Base-by-base conservation (phyloP, 1,140 invertebrate species). In the Atopsyche davidsoni region DNA sequence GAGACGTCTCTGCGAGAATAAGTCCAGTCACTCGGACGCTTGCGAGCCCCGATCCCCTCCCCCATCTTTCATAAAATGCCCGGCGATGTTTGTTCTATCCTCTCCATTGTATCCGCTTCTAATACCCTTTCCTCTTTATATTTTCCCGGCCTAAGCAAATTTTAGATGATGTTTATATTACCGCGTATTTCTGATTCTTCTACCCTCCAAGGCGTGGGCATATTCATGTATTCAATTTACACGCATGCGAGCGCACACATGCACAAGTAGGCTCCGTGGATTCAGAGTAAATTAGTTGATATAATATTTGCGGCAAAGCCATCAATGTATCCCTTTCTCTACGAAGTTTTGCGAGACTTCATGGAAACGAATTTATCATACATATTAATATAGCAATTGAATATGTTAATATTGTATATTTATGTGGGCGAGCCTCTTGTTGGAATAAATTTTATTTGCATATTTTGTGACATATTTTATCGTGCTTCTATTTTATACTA, bases 61-160 rank as follows among this genome's bases (percentile, higher is more conserved):
- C 49, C 54, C 54, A 57, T 57, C 54, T 57, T 57, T 57, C 54
- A 57, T 57, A 57, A 52, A 57, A 51, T 51, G 54, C 46, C 54
- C 54, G 43, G 22, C 54, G 49, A 57, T 57, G 54, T 57, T 57
- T 57, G 52, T 57, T 57, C 54, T 52, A 51, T 57, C 49, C 50
- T 48, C 44, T 52, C 49, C 54, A 57, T 57, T 57, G 54, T 57
- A 38, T n/a, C n/a, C n/a, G n/a, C n/a, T n/a, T n/a, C n/a, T n/a
- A n/a, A 51, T 52, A 57, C 49, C 54, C 54, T 51, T 55, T 56
- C 46, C 53, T 45, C 48, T 51, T 51, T 42, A 50, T 50, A 41
- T 56, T 55, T 51, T 50, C 49, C 40, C 31, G 41, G 49, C 54
- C 54, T 57, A 57, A 57, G 54, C 54, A 57, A 57, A 57, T 57